Evolutionary conservation across 2,888 invertebrate genomes (phyloP).

Genomic region (Alloplasta piceator): DNA sequence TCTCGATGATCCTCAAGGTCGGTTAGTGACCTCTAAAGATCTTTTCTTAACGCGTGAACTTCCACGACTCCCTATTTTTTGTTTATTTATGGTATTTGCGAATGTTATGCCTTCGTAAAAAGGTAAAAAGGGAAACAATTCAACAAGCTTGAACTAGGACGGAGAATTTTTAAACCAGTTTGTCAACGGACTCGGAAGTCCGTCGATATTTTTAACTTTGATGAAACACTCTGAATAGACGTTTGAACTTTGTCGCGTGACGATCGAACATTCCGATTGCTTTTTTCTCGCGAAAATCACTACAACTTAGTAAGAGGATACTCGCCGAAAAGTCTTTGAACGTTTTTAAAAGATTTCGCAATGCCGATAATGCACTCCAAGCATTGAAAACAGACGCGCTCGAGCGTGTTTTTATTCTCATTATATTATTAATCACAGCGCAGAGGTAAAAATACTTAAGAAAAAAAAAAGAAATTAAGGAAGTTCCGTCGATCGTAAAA

Average conservation of each 20-base stretch:
- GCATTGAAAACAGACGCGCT: neutral
- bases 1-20: conserved; percentile 66
- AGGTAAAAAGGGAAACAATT: conserved; percentile 13
- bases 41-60: conserved; percentile 71
- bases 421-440: conserved; percentile 20
- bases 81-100: too few relatives aligned
- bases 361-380: conserved; percentile 5
- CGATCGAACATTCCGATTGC: conserved; percentile 34
- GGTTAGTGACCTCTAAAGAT: conserved; percentile 65
- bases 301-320: conserved; percentile 35
- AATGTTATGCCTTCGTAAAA: neutral
- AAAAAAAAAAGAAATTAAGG: neutral
- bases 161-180: conserved; percentile 36
- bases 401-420: conserved; percentile 17
- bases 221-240: conserved; percentile 33
- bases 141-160: neutral
- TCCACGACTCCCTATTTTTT: neutral
- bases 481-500: conserved; percentile 30
- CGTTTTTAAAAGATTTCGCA: conserved; percentile 19
- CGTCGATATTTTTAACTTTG: conserved; percentile 48
- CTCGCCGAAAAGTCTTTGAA: conserved; percentile 28
- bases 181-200: conserved; percentile 13
- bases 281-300: conserved; percentile 20
- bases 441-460: conserved; percentile 11
- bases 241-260: conserved; percentile 17